phyloP scores from a whole-genome alignment of 2,888 invertebrate species.

The Imbricaverruca yamaguchii region DNA sequence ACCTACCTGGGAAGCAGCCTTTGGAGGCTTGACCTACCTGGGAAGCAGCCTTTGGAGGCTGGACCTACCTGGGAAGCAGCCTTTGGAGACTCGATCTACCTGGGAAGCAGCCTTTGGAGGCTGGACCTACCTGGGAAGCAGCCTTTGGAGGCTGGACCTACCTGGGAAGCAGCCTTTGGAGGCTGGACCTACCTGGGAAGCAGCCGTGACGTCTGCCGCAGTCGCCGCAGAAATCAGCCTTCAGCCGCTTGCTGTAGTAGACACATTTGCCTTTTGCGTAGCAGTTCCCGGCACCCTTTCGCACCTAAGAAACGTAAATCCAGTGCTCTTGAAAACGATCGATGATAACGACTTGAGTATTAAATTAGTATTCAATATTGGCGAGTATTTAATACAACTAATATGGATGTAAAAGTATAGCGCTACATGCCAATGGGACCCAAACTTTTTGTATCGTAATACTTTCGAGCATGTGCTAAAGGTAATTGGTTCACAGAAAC shows the following conservation, averaged over 20 bases:
- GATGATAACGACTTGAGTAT: too few species aligned
- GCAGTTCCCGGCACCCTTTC: constrained; percentile 14
- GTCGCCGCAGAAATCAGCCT: constrained; percentile 7
- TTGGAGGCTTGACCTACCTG: too few species aligned
- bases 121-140: too few species aligned
- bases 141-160: too few species aligned
- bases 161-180: too few species aligned
- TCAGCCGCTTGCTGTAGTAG: constrained; percentile 22
- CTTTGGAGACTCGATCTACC: too few species aligned
- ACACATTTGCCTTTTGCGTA: constrained; percentile 19
- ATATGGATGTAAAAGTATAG: background rate
- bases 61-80: background rate
- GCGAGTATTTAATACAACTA: background rate
- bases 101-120: too few species aligned
- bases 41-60: too few species aligned
- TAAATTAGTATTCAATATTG: background rate
- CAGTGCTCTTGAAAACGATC: too few species aligned
- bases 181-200: constrained; percentile 1
- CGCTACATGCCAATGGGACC: background rate
- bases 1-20: too few species aligned
- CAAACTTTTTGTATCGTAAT: background rate
- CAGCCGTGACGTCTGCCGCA: background rate
- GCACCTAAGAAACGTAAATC: background rate
- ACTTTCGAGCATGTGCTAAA: background rate
- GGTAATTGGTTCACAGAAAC: too few species aligned